Percentiles rank a stretch among this genome's conserved stretches.
phyloP scores from a whole-genome alignment of 2,113 vertebrate genomes.

The Macrotus californicus region DNA sequence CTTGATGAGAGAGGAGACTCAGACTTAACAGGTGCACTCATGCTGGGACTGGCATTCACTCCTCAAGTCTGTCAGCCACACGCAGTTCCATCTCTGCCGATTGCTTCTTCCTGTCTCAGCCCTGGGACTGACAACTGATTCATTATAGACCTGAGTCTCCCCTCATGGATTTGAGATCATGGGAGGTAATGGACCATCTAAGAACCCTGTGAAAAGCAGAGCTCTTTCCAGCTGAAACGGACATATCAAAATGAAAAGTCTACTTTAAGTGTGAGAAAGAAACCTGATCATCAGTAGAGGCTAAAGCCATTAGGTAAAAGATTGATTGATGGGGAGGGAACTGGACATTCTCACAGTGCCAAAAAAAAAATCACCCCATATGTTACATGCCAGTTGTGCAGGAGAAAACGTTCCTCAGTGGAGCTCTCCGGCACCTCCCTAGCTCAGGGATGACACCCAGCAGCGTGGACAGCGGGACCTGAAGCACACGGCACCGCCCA shows the following conservation, averaged over 20 bases:
- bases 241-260: not conserved
- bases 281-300: not conserved
- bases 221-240: constrained; percentile 15
- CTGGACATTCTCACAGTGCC: not conserved
- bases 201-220: not conserved
- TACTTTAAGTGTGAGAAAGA: constrained; percentile 10
- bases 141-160: not conserved
- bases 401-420: not conserved
- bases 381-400: not conserved
- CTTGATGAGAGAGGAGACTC: not conserved
- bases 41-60: accelerated
- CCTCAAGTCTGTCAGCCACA: not conserved
- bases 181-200: not conserved
- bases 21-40: accelerated
- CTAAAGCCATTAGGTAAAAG: not conserved
- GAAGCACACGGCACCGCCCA: not conserved
- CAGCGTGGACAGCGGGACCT: not conserved
- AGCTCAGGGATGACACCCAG: not conserved
- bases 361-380: not conserved
- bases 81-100: not conserved
- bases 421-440: not conserved
- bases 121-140: not conserved
- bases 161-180: not conserved
- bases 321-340: not conserved
- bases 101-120: not conserved